Evolutionary conservation across 2,888 invertebrate species (phyloP).

Genomic region (Augiades crinisus): DNA sequence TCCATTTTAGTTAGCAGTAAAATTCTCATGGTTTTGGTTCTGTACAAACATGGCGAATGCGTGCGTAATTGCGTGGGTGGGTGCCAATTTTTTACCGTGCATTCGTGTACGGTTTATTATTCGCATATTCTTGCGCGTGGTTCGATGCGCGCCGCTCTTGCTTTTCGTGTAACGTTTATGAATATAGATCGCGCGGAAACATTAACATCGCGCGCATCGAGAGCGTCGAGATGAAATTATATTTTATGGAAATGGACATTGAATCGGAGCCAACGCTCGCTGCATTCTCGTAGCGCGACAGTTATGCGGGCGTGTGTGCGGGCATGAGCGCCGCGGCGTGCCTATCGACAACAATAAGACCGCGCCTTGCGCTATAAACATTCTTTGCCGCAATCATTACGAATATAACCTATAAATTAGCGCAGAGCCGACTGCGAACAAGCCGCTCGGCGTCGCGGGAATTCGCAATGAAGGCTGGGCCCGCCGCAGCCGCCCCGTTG

Average conservation of each 20-base stretch:
- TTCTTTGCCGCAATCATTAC: slow-evolving; percentile 75
- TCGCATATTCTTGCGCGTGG: slow-evolving; percentile 37
- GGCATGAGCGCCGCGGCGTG: slow-evolving; percentile 54
- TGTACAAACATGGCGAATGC: slow-evolving; percentile 41
- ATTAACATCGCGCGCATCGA: slow-evolving; percentile 58
- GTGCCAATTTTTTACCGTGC: slow-evolving; percentile 40
- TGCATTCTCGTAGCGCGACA: slow-evolving; percentile 65
- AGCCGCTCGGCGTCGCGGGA: slow-evolving; percentile 52
- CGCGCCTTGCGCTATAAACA: slow-evolving; percentile 75
- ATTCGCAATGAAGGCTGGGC: slow-evolving; percentile 59
- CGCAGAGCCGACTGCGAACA: slow-evolving; percentile 58
- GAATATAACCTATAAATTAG: slow-evolving; percentile 79
- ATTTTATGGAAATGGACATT: slow-evolving; percentile 75
- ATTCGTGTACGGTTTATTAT: slow-evolving; percentile 42
- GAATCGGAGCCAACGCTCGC: slow-evolving; percentile 67
- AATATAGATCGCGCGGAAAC: slow-evolving; percentile 47
- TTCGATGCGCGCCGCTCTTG: slow-evolving; percentile 12
- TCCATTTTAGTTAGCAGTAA: slow-evolving; percentile 50
- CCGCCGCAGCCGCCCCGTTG: slow-evolving; percentile 27
- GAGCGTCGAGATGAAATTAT: slow-evolving; percentile 61
- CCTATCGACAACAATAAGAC: slow-evolving; percentile 74
- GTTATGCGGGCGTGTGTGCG: slow-evolving; percentile 66
- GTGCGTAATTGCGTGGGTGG: slow-evolving; percentile 31
- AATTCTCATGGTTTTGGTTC: slow-evolving; percentile 47
- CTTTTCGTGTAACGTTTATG: slow-evolving; percentile 38